Percentiles rank a stretch among this genome's conserved stretches.
phyloP scores from a whole-genome alignment of 1,140 invertebrate species.

The Liolophura sinensis region DNA sequence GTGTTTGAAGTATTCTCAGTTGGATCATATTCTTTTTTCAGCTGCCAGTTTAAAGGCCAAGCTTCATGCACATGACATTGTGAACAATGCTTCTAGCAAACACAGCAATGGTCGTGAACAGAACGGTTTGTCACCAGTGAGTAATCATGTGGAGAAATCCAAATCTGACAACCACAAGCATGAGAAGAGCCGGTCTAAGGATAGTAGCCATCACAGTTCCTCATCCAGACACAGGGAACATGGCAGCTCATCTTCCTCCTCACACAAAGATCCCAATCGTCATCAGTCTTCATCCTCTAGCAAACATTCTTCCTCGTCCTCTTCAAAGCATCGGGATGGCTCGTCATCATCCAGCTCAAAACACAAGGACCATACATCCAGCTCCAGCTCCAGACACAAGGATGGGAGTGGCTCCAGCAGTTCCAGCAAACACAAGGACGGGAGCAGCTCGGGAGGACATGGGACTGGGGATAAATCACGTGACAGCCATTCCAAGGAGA shows the following conservation, averaged over 20 bases:
- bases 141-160: neutral
- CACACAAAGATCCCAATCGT: conserved; percentile 23
- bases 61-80: neutral
- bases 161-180: conserved; percentile 1
- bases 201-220: conserved; percentile 7
- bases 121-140: conserved; percentile 2
- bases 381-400: conserved; percentile 61
- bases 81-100: conserved; percentile 4
- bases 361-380: conserved; percentile 62
- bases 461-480: conserved; percentile 57
- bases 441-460: conserved; percentile 59
- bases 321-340: conserved; percentile 17
- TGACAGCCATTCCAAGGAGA: conserved; percentile 62
- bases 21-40: neutral
- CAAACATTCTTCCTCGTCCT: conserved; percentile 11
- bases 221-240: conserved; percentile 30
- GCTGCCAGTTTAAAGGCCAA: conserved; percentile 1
- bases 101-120: conserved; percentile 1
- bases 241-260: conserved; percentile 19
- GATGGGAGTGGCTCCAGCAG: conserved; percentile 65
- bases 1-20: too few relatives aligned
- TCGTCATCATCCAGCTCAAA: conserved; percentile 34
- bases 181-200: neutral
- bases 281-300: conserved; percentile 14
- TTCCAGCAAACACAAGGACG: conserved; percentile 60